These are phyloP conservation scores for Ia io DNA, from an alignment of 2,113 vertebrate species.

Conservation along the genomic window DNA sequence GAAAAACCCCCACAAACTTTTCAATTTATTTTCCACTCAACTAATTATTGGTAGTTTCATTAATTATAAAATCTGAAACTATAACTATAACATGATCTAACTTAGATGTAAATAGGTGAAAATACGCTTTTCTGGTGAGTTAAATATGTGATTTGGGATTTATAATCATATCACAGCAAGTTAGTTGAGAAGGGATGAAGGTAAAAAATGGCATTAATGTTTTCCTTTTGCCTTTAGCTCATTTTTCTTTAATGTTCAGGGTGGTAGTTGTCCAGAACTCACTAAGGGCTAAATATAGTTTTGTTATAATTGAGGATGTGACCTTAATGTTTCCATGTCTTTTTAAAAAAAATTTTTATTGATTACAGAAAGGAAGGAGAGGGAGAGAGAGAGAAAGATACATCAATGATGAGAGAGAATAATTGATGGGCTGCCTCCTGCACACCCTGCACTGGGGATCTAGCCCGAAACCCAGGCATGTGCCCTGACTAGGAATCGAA, in stretches of 20 bases:
- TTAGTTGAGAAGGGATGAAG: neutral
- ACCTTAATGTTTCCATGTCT: neutral
- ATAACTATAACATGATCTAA: neutral
- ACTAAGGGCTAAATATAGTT: neutral
- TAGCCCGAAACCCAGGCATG: too few species aligned
- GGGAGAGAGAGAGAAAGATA: too few species aligned
- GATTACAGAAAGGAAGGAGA: too few species aligned
- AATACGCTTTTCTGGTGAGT: constrained; percentile 35
- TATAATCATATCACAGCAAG: neutral
- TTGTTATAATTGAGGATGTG: neutral
- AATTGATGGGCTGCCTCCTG: too few species aligned
- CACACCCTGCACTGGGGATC: too few species aligned
- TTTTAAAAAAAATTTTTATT: too few species aligned
- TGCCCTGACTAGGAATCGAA: too few species aligned
- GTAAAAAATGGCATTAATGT: neutral
- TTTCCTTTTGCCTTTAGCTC: neutral
- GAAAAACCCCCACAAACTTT: neutral
- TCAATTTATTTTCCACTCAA: neutral
- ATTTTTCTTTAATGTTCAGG: constrained; percentile 13
- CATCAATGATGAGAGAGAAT: too few species aligned
- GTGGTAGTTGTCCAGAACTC: neutral
- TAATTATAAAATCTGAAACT: constrained; percentile 13
- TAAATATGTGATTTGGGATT: constrained; percentile 20
- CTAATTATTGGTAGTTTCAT: neutral
- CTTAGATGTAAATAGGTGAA: neutral